A percentile compares a stretch with the other conserved stretches of the same genome.
Conservation (phyloP, 2,888 invertebrate species). For the Drosophila incognita region DNA sequence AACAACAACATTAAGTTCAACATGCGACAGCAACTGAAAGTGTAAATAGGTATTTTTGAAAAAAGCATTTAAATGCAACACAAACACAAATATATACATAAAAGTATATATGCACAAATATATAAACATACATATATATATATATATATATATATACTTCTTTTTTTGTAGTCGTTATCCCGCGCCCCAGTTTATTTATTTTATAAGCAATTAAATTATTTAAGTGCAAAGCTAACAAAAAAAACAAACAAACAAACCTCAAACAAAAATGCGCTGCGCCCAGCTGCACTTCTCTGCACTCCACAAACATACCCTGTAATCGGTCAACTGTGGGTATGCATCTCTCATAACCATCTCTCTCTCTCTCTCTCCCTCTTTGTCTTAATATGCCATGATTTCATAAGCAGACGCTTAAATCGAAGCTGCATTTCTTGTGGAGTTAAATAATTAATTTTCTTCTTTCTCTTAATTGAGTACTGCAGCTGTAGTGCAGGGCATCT, state of each 20-base stretch:
- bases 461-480: not conserved
- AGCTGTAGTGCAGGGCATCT: conserved; percentile 16
- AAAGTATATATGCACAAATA: not conserved
- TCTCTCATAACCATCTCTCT: not conserved
- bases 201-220: conserved; percentile 79
- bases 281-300: conserved; percentile 20
- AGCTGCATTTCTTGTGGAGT: not conserved
- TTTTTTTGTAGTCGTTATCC: conserved; percentile 23
- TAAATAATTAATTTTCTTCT: not conserved
- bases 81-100: conserved; percentile 12
- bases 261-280: conserved; percentile 31
- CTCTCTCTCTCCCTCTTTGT: not conserved
- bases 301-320: conserved; percentile 19
- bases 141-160: not conserved
- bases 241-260: conserved; percentile 16
- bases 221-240: conserved; percentile 78
- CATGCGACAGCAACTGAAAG: conserved; percentile 19
- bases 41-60: conserved; percentile 11
- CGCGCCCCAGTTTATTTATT: conserved; percentile 68
- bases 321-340: not conserved
- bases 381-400: not conserved
- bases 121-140: not conserved
- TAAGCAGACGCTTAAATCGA: not conserved
- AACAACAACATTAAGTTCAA: conserved; percentile 11
- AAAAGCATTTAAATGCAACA: conserved; percentile 30